Evolutionary conservation across 1,140 invertebrate genomes (phyloP).

Genomic region (Antheraea pernyi): DNA sequence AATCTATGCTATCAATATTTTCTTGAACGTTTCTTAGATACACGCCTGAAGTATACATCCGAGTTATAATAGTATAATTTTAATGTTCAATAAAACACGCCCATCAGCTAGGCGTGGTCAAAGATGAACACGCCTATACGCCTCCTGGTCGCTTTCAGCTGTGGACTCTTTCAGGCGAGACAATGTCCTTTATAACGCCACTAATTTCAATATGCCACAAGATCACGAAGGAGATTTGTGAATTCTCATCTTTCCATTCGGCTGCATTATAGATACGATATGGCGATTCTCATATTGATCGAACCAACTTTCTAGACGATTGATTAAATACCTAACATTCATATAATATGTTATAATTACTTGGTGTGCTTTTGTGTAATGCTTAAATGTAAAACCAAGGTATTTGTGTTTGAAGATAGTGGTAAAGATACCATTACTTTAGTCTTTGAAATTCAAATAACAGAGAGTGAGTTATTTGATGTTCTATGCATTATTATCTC

Average conservation of each 20-base stretch:
- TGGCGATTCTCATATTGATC: constrained; percentile 68
- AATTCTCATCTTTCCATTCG: constrained; percentile 38
- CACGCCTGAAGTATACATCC: background rate
- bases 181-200: constrained; percentile 55
- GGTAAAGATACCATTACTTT: background rate
- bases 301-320: constrained; percentile 71
- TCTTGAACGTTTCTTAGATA: background rate
- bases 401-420: background rate
- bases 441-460: background rate
- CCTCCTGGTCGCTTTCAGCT: constrained; percentile 43
- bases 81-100: constrained; percentile 44
- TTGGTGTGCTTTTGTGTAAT: background rate
- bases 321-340: constrained; percentile 41
- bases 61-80: constrained; percentile 29
- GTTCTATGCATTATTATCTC: background rate
- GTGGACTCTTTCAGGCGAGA: constrained; percentile 51
- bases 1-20: background rate
- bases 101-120: constrained; percentile 52
- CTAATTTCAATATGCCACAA: constrained; percentile 47
- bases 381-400: background rate
- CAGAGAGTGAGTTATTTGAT: background rate
- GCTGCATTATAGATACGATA: constrained; percentile 44
- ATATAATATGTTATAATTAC: background rate
- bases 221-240: constrained; percentile 25
- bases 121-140: constrained; percentile 52